These are phyloP conservation scores for Gisinianus flammeolus DNA, from an alignment of 2,888 invertebrate genomes.

Conservation along the genomic window DNA sequence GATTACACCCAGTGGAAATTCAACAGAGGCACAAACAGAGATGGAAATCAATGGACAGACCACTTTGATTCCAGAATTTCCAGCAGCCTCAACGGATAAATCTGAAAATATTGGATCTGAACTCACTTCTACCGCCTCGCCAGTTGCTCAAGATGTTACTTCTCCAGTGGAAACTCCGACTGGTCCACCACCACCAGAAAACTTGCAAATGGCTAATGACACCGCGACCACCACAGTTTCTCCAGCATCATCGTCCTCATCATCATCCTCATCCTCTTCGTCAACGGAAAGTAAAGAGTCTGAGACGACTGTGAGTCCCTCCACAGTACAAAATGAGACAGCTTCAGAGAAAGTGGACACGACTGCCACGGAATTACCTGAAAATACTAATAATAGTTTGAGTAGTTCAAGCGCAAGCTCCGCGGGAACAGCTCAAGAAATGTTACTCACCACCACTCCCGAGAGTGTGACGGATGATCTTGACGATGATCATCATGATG, in stretches of 20 bases:
- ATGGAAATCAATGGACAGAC: neutral
- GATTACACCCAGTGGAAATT: neutral
- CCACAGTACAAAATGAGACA: neutral
- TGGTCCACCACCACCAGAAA: slow-evolving; percentile 1
- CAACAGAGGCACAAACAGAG: neutral
- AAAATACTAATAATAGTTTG: neutral
- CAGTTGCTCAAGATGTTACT: neutral
- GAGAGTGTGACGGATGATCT: neutral
- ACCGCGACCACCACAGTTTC: neutral
- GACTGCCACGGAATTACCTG: neutral
- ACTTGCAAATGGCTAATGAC: too few species aligned
- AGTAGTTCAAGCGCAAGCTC: neutral
- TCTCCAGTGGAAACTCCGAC: neutral
- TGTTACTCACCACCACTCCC: slow-evolving; percentile 28
- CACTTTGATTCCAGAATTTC: neutral
- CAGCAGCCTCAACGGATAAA: neutral
- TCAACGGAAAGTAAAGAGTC: neutral
- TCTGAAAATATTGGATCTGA: neutral
- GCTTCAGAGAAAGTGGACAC: slow-evolving; percentile 14
- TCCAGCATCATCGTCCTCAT: neutral
- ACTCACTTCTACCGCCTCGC: too few species aligned
- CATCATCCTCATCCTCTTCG: neutral
- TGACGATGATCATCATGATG: neutral
- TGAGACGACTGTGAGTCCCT: slow-evolving; percentile 17
- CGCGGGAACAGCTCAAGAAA: slow-evolving; percentile 10